Conservation (phyloP, 2,797 vertebrate genomes). For the Sarcophilus harrisii region DNA sequence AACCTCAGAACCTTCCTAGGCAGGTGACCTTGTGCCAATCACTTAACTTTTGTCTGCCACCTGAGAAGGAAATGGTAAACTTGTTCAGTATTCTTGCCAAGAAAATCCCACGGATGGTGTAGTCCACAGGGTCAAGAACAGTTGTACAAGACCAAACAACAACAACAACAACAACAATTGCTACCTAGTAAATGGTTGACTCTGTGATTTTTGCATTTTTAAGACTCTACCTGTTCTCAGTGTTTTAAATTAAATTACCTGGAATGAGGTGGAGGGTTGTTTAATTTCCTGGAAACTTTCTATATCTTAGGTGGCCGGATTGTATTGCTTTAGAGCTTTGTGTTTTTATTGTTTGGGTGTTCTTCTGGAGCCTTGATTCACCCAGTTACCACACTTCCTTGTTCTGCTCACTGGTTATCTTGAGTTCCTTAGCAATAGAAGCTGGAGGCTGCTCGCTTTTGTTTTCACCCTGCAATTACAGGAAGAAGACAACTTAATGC, state of each 20-base stretch:
- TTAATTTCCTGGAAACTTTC: neutral
- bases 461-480: slow-evolving; percentile 58
- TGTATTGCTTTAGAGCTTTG: neutral
- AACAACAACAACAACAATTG: neutral
- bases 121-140: neutral
- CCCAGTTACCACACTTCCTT: slow-evolving; percentile 53
- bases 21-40: neutral
- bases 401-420: slow-evolving; percentile 43
- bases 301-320: neutral
- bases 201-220: slow-evolving; percentile 8
- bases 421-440: neutral
- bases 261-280: too few species aligned
- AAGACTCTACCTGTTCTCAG: neutral
- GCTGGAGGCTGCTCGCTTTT: slow-evolving; percentile 13
- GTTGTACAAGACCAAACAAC: neutral
- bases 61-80: neutral
- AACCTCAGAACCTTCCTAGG: neutral
- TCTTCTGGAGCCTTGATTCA: slow-evolving; percentile 43
- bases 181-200: neutral
- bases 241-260: slow-evolving; percentile 29
- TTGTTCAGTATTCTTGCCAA: neutral
- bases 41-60: neutral
- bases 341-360: neutral
- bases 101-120: neutral
- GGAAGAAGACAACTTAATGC: slow-evolving; percentile 23